A percentile compares a stretch with the other conserved stretches of the same genome.
phyloP scores from a whole-genome alignment of 2,113 vertebrate species.

The Brachyistius frenatus region DNA sequence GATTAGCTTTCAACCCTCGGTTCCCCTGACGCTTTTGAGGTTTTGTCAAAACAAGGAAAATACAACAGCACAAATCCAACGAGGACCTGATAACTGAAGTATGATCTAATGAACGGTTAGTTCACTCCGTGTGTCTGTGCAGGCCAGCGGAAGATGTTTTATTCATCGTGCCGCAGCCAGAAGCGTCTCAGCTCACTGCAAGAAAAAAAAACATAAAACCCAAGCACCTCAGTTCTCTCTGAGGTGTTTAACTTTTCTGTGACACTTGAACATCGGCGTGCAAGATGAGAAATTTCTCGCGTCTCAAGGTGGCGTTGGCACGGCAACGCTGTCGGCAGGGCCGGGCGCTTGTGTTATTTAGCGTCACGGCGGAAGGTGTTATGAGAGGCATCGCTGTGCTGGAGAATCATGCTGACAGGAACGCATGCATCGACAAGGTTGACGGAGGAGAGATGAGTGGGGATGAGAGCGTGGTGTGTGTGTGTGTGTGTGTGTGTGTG shows the following conservation, averaged over 20 bases:
- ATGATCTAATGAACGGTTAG: conserved; percentile 5
- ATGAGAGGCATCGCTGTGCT: conserved; percentile 52
- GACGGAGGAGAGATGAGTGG: conserved; percentile 35
- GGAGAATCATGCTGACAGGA: conserved; percentile 71
- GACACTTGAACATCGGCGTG: conserved; percentile 63
- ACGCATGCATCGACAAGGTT: conserved; percentile 66
- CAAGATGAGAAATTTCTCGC: conserved; percentile 65
- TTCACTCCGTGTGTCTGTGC: not conserved
- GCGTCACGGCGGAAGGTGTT: conserved; percentile 67
- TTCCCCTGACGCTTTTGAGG: conserved; percentile 17
- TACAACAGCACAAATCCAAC: not conserved
- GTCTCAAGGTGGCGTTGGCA: conserved; percentile 71
- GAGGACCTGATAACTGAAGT: conserved; percentile 1
- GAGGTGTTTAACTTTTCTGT: conserved; percentile 58
- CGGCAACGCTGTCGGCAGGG: conserved; percentile 60
- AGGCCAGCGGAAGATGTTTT: conserved; percentile 18
- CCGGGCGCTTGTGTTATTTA: conserved; percentile 40
- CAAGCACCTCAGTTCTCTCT: conserved; percentile 39
- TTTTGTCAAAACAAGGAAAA: conserved; percentile 5
- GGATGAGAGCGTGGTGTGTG: conserved; percentile 24
- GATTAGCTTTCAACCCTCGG: not conserved
- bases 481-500: conserved; percentile 10
- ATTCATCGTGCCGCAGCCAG: conserved; percentile 10
- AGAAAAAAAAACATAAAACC: conserved; percentile 7
- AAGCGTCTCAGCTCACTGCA: conserved; percentile 4